Conservation (phyloP, 2,113 vertebrate genomes). For the Oncorhynchus nerka region DNA sequence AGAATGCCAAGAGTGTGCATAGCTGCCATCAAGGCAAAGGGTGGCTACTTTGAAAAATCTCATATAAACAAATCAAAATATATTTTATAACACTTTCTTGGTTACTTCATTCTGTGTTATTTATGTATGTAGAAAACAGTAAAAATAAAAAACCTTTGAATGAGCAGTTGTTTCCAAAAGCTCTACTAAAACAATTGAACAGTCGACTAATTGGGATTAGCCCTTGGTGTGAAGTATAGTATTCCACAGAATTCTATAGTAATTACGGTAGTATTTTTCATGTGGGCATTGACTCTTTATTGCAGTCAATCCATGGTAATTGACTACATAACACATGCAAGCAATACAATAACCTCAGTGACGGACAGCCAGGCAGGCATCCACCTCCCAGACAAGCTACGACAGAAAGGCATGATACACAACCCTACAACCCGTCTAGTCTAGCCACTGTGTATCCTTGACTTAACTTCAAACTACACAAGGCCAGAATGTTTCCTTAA, state of each 20-base stretch:
- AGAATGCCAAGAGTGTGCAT: no score
- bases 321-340: conserved; percentile 13
- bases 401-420: neutral
- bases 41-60: no score
- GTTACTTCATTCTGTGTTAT: no score
- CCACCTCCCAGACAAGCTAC: conserved; percentile 14
- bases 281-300: conserved; percentile 8
- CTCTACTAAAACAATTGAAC: conserved; percentile 18
- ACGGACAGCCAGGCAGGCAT: neutral
- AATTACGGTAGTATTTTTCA: no score
- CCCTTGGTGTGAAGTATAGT: no score
- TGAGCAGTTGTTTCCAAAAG: no score
- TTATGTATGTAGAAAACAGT: no score
- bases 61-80: no score
- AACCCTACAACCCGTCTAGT: neutral
- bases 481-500: neutral
- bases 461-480: neutral
- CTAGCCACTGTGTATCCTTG: conserved; percentile 18
- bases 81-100: no score
- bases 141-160: no score
- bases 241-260: no score
- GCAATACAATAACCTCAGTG: conserved; percentile 47
- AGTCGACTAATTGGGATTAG: neutral
- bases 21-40: no score
- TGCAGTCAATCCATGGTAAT: conserved; percentile 10